Conservation (phyloP, 64 coral and sea anemone genomes). For the Montipora efflorescens region DNA sequence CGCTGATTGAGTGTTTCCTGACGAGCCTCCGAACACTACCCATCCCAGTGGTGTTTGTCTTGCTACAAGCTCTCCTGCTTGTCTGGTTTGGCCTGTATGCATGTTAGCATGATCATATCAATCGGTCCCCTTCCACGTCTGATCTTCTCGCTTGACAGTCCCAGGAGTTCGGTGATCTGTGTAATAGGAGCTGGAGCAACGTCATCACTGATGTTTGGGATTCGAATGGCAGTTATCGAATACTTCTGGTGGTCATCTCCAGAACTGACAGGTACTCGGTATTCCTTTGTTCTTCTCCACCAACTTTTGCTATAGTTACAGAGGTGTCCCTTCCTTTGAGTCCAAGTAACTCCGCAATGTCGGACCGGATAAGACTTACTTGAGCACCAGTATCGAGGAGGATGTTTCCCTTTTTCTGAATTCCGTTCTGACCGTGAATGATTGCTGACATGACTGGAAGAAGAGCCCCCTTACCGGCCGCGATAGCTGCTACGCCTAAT, state of each 20-base stretch:
- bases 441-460: slow-evolving; percentile 18
- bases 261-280: background rate
- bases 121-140: background rate
- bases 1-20: background rate
- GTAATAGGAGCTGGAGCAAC: too few species aligned
- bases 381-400: slow-evolving; percentile 58
- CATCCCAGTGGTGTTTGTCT: slow-evolving; percentile 55
- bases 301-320: slow-evolving; percentile 46
- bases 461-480: background rate
- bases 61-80: slow-evolving; percentile 35
- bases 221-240: slow-evolving; percentile 23
- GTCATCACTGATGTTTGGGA: too few species aligned
- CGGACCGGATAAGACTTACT: slow-evolving; percentile 12
- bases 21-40: slow-evolving; percentile 56
- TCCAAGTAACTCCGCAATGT: background rate
- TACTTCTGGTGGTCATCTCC: background rate
- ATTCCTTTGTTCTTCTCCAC: slow-evolving; percentile 49
- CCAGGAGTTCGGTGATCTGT: too few species aligned
- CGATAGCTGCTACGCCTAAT: slow-evolving; percentile 43
- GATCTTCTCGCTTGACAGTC: too few species aligned
- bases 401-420: slow-evolving; percentile 13
- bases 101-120: slow-evolving; percentile 55
- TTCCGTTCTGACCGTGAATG: background rate
- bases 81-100: slow-evolving; percentile 53
- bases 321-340: slow-evolving; percentile 24